Percentiles rank a stretch among this genome's conserved stretches.
phyloP scores from a whole-genome alignment of 2,113 vertebrate species.

The Mohoua ochrocephala region DNA sequence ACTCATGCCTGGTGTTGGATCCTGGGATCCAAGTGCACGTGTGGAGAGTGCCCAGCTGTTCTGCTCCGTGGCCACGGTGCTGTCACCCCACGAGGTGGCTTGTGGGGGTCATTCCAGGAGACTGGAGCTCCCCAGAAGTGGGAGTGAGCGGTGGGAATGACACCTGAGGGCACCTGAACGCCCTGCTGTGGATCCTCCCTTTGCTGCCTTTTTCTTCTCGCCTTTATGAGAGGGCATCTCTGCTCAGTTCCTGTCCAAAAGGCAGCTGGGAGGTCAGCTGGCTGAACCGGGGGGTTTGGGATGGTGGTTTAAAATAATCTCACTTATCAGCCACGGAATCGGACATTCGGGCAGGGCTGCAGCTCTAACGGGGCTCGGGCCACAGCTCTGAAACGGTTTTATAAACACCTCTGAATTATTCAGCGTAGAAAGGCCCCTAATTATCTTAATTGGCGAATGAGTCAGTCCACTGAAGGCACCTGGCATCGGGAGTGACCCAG shows the following conservation, averaged over 20 bases:
- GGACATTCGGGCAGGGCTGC: neutral
- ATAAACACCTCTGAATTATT: neutral
- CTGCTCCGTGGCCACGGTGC: neutral
- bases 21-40: neutral
- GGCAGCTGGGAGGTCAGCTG: neutral
- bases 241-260: fast-evolving
- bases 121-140: neutral
- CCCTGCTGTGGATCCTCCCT: neutral
- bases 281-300: neutral
- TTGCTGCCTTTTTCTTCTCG: neutral
- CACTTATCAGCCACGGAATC: fast-evolving
- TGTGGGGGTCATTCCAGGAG: neutral
- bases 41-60: neutral
- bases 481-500: fast-evolving
- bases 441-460: neutral
- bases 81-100: too few relatives aligned
- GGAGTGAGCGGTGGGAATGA: neutral
- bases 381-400: neutral
- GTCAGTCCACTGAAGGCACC: neutral
- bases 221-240: too few relatives aligned
- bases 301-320: fast-evolving
- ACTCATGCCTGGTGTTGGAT: neutral
- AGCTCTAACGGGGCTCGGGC: fast-evolving
- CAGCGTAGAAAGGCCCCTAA: neutral
- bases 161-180: neutral